These are phyloP conservation scores for Aspiorhynchus laticeps DNA, from an alignment of 2,113 vertebrate species.

Conservation along the genomic window DNA sequence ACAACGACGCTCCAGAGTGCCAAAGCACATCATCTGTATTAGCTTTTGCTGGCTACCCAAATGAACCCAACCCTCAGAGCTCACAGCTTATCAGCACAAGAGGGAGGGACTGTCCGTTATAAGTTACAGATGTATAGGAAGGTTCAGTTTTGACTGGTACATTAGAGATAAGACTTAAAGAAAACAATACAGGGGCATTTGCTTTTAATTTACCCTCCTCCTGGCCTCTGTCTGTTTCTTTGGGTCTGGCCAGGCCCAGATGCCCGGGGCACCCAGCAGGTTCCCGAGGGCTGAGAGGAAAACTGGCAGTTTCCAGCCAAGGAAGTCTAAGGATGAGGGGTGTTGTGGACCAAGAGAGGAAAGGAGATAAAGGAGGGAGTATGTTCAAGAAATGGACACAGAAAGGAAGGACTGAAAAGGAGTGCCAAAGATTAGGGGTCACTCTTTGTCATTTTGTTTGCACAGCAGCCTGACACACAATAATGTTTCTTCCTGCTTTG, in stretches of 20 bases:
- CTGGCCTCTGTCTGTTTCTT: slow-evolving; percentile 13
- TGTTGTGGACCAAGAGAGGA: slow-evolving; percentile 43
- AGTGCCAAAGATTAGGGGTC: slow-evolving; percentile 54
- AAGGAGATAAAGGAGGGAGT: slow-evolving; percentile 51
- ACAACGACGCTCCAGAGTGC: background rate
- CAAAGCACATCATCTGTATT: slow-evolving; percentile 3
- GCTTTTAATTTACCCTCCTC: slow-evolving; percentile 27
- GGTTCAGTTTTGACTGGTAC: slow-evolving; percentile 35
- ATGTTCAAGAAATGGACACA: slow-evolving; percentile 15
- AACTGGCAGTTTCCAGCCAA: slow-evolving; percentile 26
- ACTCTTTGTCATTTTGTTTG: slow-evolving; percentile 48
- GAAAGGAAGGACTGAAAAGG: slow-evolving; percentile 53
- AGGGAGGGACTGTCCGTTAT: slow-evolving; percentile 48
- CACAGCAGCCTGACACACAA: slow-evolving; percentile 53
- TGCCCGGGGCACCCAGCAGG: background rate
- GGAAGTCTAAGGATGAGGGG: slow-evolving; percentile 43
- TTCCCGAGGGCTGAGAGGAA: slow-evolving; percentile 31
- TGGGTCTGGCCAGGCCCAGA: background rate
- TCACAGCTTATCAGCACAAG: background rate
- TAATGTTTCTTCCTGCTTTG: slow-evolving; percentile 56
- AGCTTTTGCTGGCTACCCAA: slow-evolving; percentile 28
- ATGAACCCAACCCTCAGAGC: slow-evolving; percentile 20
- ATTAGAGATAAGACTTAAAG: slow-evolving; percentile 44
- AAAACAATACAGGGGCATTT: slow-evolving; percentile 32
- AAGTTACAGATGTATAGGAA: slow-evolving; percentile 24